Percentiles rank a stretch among this genome's conserved stretches.
phyloP scores from a whole-genome alignment of 1,140 invertebrate species.

The Drosophila leontia region DNA sequence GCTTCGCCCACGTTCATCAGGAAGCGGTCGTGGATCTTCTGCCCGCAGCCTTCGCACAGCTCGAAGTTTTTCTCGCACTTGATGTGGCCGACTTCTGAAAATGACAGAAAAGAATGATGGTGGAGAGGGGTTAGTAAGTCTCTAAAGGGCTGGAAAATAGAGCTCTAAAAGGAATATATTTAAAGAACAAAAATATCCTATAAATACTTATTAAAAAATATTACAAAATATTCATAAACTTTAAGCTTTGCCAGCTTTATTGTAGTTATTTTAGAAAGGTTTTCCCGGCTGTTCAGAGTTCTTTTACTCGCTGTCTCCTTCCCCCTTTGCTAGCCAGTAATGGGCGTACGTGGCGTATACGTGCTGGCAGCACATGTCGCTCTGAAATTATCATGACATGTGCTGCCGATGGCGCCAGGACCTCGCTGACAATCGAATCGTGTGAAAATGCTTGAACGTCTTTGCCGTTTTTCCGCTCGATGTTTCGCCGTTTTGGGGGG shows the following conservation, averaged over 20 bases:
- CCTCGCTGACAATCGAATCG: conserved; percentile 56
- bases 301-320: neutral
- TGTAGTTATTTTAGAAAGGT: neutral
- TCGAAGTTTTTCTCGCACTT: conserved; percentile 89
- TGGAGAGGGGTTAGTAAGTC: conserved; percentile 13
- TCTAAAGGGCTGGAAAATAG: conserved; percentile 19
- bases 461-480: conserved; percentile 45
- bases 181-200: neutral
- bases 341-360: conserved; percentile 55
- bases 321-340: conserved; percentile 11
- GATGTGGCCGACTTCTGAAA: conserved; percentile 86
- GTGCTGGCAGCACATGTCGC: conserved; percentile 65
- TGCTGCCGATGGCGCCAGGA: conserved; percentile 51
- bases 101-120: neutral
- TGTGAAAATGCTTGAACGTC: conserved; percentile 59
- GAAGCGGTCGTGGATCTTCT: conserved; percentile 96
- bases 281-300: neutral
- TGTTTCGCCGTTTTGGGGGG: conserved; percentile 35
- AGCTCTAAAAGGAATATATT: neutral
- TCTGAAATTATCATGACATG: conserved; percentile 67
- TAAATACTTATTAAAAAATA: neutral
- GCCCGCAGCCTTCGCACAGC: conserved; percentile 96
- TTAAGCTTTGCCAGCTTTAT: neutral
- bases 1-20: conserved; percentile 95
- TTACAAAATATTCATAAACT: neutral